phyloP scores from a whole-genome alignment of 2,113 vertebrate genomes.

The Prietella phreatophila region DNA sequence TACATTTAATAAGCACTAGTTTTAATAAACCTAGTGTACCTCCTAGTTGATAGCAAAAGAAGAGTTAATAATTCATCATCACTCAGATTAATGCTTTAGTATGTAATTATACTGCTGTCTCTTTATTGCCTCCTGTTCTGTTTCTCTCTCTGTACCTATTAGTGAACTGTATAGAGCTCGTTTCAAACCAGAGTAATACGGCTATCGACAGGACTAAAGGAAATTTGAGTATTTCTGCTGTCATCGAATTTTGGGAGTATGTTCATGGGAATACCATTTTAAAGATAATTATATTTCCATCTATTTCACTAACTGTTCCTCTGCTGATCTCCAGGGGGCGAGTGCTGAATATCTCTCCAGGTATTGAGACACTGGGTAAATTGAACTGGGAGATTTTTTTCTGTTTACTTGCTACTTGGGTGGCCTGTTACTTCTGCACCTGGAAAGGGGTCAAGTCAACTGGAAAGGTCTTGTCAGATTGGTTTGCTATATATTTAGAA shows the following conservation, averaged over 20 bases:
- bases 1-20: too few relatives aligned
- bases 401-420: slow-evolving; percentile 86
- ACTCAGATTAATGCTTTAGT: too few relatives aligned
- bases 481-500: too few relatives aligned
- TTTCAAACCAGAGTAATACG: not conserved
- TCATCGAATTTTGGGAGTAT: slow-evolving; percentile 17
- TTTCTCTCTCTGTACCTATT: not conserved
- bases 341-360: slow-evolving; percentile 82
- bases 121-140: not conserved
- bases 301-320: not conserved
- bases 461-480: slow-evolving; percentile 78
- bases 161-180: slow-evolving; percentile 25
- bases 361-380: slow-evolving; percentile 83
- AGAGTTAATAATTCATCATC: too few relatives aligned
- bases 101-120: too few relatives aligned
- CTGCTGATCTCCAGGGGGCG: slow-evolving; percentile 72
- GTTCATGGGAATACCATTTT: not conserved
- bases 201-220: not conserved
- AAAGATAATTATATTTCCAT: not conserved
- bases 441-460: slow-evolving; percentile 95
- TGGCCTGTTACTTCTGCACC: slow-evolving; percentile 94
- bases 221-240: slow-evolving; percentile 22
- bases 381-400: slow-evolving; percentile 89
- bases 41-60: too few relatives aligned
- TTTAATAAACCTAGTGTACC: too few relatives aligned